Percentiles rank a stretch among this genome's conserved stretches.
phyloP scores from a whole-genome alignment of 2,113 vertebrate genomes.

The Antigone vipio region DNA sequence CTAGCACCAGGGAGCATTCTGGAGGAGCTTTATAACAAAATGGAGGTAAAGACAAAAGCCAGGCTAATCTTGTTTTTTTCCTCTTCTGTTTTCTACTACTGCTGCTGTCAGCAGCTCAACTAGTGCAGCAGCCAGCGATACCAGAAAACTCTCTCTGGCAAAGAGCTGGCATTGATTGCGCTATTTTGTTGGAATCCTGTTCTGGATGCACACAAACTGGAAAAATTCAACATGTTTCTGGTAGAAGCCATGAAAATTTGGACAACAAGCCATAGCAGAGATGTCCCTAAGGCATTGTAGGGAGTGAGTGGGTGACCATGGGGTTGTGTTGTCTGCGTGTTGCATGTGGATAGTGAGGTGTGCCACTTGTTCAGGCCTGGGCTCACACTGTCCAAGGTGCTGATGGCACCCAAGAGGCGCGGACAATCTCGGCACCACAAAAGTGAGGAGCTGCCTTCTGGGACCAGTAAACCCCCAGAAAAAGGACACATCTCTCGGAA shows the following conservation, averaged over 20 bases:
- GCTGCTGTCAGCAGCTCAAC: neutral
- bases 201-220: neutral
- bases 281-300: fast-evolving
- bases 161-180: neutral
- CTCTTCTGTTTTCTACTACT: neutral
- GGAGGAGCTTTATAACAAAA: neutral
- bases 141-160: neutral
- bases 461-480: too few relatives aligned
- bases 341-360: fast-evolving
- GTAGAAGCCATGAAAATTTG: neutral
- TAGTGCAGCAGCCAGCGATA: neutral
- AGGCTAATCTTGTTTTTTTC: neutral
- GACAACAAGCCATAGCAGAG: neutral
- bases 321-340: neutral
- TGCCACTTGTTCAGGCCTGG: neutral
- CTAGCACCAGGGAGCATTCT: neutral
- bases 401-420: neutral
- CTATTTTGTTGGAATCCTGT: neutral
- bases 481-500: neutral
- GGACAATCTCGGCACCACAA: fast-evolving
- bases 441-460: neutral
- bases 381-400: constrained; percentile 46
- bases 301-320: neutral
- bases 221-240: neutral
- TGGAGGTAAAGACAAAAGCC: neutral